phyloP scores from a whole-genome alignment of 2,113 vertebrate genomes.

The Dendropsophus ebraccatus region DNA sequence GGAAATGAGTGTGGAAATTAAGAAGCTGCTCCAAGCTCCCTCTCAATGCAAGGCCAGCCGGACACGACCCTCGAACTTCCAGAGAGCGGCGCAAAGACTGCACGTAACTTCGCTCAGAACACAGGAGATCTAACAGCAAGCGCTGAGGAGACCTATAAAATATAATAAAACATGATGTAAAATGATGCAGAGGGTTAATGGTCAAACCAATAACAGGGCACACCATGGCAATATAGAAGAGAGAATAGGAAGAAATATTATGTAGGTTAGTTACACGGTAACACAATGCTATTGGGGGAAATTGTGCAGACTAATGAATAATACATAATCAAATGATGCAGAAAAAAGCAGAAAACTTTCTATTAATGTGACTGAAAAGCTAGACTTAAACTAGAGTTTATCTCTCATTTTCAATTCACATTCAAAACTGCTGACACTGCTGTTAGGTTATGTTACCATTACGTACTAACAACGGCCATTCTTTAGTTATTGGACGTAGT shows the following conservation, averaged over 20 bases:
- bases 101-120: slow-evolving; percentile 84
- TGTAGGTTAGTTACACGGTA: no score
- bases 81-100: slow-evolving; percentile 77
- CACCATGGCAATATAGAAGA: not conserved
- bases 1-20: slow-evolving; percentile 81
- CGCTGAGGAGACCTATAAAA: slow-evolving; percentile 79
- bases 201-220: not conserved
- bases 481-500: no score
- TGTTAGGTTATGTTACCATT: no score
- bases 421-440: no score
- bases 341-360: no score
- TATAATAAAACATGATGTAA: not conserved
- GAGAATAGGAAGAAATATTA: not conserved
- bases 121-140: slow-evolving; percentile 81
- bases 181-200: not conserved
- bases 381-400: no score
- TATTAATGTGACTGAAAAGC: no score
- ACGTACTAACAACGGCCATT: no score
- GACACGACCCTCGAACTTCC: slow-evolving; percentile 73
- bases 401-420: no score
- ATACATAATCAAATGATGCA: not conserved
- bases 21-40: slow-evolving; percentile 76
- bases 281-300: no score
- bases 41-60: slow-evolving; percentile 74
- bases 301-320: not conserved